phyloP scores from a whole-genome alignment of 1,140 invertebrate species.

The Zaprionus capensis region DNA sequence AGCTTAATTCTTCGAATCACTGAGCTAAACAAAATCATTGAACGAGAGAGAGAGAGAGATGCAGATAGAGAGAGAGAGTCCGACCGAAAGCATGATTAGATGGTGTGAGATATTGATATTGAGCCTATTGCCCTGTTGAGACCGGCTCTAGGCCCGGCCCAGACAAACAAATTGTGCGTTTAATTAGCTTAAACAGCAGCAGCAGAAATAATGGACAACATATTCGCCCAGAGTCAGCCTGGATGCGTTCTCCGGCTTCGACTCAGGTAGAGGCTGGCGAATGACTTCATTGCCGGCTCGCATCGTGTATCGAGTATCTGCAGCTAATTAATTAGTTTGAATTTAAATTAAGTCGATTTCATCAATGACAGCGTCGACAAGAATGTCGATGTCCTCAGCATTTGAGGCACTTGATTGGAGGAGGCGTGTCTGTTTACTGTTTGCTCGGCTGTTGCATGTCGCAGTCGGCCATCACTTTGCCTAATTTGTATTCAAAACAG shows the following conservation, averaged over 20 bases:
- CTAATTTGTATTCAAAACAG: conserved; percentile 81
- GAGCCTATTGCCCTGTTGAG: conserved; percentile 21
- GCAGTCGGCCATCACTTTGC: conserved; percentile 62
- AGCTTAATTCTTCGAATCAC: conserved; percentile 81
- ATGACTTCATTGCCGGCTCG: conserved; percentile 36
- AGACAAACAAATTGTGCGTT: conserved; percentile 55
- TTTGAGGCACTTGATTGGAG: conserved; percentile 56
- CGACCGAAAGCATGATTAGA: neutral
- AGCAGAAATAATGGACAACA: conserved; percentile 23
- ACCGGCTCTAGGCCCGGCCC: conserved; percentile 14
- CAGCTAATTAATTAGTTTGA: conserved; percentile 80
- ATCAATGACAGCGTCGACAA: conserved; percentile 51
- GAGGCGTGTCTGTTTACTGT: conserved; percentile 47
- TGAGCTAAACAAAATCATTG: conserved; percentile 83
- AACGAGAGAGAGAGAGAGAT: conserved; percentile 11
- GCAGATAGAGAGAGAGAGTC: conserved; percentile 24
- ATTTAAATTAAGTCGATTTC: conserved; percentile 77
- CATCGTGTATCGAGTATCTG: neutral
- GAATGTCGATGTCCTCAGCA: conserved; percentile 40
- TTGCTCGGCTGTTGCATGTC: conserved; percentile 47
- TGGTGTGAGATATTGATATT: conserved; percentile 50
- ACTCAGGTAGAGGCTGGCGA: conserved; percentile 24
- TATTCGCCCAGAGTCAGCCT: conserved; percentile 16
- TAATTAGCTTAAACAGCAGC: conserved; percentile 52
- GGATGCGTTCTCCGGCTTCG: neutral